phyloP scores from a whole-genome alignment of 2,113 vertebrate genomes.

The Chaenogobius annularis region DNA sequence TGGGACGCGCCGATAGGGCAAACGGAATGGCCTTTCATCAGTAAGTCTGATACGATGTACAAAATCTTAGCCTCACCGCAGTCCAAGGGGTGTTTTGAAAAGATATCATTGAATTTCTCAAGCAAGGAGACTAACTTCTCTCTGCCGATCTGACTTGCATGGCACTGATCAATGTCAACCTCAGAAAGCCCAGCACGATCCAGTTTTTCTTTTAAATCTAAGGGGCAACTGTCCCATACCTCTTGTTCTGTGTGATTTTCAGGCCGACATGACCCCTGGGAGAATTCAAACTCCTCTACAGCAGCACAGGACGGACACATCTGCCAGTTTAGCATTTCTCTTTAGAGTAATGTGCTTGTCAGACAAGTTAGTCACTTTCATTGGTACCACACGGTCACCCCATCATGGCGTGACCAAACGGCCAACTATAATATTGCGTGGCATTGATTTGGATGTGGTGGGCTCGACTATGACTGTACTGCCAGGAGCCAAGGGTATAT shows the following conservation, averaged over 20 bases:
- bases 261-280: not conserved
- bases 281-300: not conserved
- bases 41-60: not conserved
- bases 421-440: constrained; percentile 17
- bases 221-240: not conserved
- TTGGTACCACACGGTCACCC: constrained; percentile 38
- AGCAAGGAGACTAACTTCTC: not conserved
- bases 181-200: not conserved
- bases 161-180: not conserved
- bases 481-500: not conserved
- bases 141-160: too few relatives aligned
- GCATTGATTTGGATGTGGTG: constrained; percentile 9
- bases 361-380: constrained; percentile 28
- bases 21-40: not conserved
- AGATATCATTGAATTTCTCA: too few relatives aligned
- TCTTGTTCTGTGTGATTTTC: not conserved
- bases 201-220: not conserved
- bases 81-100: not conserved
- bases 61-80: not conserved
- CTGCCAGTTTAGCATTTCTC: constrained; percentile 35
- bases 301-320: constrained; percentile 35
- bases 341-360: constrained; percentile 26
- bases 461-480: constrained; percentile 19
- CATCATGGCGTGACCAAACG: constrained; percentile 8
- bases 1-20: not conserved